phyloP scores from a whole-genome alignment of 2,888 invertebrate genomes.

The Drosophila austrosaltans region DNA sequence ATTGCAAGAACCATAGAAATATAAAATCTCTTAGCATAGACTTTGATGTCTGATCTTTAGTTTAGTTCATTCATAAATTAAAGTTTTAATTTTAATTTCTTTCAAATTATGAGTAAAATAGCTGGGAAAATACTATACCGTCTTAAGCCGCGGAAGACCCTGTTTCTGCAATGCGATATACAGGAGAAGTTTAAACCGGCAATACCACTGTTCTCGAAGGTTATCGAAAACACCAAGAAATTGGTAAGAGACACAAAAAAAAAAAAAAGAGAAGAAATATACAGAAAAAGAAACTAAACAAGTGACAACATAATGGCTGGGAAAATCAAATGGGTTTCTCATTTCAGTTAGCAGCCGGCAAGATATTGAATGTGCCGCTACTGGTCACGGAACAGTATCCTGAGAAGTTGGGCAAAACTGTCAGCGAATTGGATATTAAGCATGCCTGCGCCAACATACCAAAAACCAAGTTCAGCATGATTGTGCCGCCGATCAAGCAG shows the following conservation, averaged over 20 bases:
- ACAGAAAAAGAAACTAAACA: constrained; percentile 83
- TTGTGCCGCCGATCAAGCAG: constrained; percentile 87
- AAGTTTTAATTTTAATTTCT: not conserved
- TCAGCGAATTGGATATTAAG: constrained; percentile 87
- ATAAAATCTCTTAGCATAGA: constrained; percentile 20
- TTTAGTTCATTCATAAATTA: not conserved
- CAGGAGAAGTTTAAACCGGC: constrained; percentile 90
- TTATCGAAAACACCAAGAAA: constrained; percentile 87
- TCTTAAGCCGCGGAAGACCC: constrained; percentile 85
- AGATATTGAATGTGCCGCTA: constrained; percentile 87
- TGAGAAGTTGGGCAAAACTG: constrained; percentile 89
- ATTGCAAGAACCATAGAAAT: not conserved
- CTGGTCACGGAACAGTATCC: constrained; percentile 90
- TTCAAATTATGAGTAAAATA: constrained; percentile 33
- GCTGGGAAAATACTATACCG: constrained; percentile 47
- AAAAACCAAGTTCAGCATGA: constrained; percentile 92
- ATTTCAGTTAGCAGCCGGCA: constrained; percentile 87
- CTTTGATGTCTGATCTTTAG: not conserved
- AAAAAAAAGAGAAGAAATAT: constrained; percentile 83
- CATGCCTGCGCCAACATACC: constrained; percentile 87
- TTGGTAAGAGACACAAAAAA: constrained; percentile 84
- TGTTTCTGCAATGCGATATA: constrained; percentile 91
- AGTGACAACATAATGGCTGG: constrained; percentile 28
- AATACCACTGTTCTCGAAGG: constrained; percentile 89
- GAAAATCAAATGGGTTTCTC: constrained; percentile 21